Conservation (phyloP, 2,797 vertebrate species). For the Anguilla pacifica region DNA sequence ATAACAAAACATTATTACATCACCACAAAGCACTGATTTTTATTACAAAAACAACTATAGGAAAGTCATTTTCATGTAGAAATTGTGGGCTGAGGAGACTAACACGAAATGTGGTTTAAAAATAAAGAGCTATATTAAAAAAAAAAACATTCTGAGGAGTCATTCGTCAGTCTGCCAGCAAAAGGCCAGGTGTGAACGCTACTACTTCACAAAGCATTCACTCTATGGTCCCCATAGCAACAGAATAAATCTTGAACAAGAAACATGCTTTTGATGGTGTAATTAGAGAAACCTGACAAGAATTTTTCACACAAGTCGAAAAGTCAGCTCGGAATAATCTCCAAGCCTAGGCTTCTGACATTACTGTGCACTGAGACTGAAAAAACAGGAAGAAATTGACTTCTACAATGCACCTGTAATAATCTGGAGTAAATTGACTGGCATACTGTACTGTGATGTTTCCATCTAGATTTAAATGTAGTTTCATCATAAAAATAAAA, state of each 20-base stretch:
- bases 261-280: neutral
- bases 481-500: neutral
- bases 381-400: slow-evolving; percentile 48
- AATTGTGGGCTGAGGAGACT: neutral
- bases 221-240: neutral
- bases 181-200: neutral
- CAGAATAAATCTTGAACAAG: neutral
- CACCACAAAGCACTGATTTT: neutral
- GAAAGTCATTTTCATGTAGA: neutral
- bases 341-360: neutral
- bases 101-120: neutral
- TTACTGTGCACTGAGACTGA: slow-evolving; percentile 44
- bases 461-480: neutral
- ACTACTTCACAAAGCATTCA: neutral
- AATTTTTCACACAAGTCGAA: neutral
- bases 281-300: neutral
- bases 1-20: neutral
- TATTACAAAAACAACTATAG: neutral
- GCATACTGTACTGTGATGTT: neutral
- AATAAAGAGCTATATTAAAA: neutral
- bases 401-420: slow-evolving; percentile 50
- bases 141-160: neutral
- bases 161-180: neutral
- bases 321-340: neutral
- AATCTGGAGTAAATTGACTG: neutral